A percentile compares a stretch with the other conserved stretches of the same genome.
phyloP scores from a whole-genome alignment of 2,888 invertebrate species.

The Eilema sororculum region DNA sequence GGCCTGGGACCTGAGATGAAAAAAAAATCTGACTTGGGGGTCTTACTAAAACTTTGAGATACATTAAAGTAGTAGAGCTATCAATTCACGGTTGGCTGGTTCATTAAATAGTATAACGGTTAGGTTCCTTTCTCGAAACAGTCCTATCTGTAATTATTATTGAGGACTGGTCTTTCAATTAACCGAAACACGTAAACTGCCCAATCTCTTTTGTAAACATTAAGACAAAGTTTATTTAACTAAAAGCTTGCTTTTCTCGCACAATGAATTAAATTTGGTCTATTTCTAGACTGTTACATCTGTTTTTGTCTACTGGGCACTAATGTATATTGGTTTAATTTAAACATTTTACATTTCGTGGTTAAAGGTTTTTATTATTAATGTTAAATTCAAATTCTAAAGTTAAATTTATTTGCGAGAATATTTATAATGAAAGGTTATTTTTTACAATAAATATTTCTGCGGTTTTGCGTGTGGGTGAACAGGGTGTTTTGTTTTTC shows the following conservation, averaged over 20 bases:
- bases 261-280: neutral
- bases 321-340: neutral
- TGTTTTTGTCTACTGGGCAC: neutral
- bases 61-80: conserved; percentile 2
- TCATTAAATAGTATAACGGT: conserved; percentile 18
- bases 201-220: neutral
- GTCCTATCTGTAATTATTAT: conserved; percentile 14
- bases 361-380: neutral
- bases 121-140: conserved; percentile 7
- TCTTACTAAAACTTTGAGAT: conserved; percentile 11
- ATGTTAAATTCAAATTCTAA: neutral
- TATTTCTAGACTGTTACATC: neutral
- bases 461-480: neutral
- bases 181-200: neutral
- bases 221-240: neutral
- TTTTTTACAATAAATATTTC: no score
- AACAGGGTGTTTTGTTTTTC: neutral
- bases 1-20: no score
- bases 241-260: neutral
- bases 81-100: conserved; percentile 17
- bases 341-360: neutral
- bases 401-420: neutral
- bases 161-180: neutral
- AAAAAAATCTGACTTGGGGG: neutral
- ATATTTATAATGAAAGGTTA: neutral